These are phyloP conservation scores for Porites divaricata DNA, from an alignment of 92 coral and sea anemone genomes.

Conservation along the genomic window DNA sequence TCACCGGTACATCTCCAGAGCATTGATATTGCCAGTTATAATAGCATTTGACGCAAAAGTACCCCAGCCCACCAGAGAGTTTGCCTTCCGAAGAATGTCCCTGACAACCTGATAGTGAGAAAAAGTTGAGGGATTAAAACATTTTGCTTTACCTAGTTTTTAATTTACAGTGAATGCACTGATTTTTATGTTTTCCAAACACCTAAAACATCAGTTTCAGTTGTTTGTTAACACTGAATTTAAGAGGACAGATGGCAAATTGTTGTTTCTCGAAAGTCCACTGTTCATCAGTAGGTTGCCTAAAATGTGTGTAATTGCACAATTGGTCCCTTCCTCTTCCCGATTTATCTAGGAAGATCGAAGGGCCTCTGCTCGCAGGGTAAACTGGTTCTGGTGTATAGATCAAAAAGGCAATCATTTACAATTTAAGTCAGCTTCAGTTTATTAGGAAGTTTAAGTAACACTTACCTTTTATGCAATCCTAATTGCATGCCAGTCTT, in stretches of 20 bases:
- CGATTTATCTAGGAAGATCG: no score
- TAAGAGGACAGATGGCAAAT: no score
- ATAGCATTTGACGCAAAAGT: conserved; percentile 67
- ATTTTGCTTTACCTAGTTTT: background rate
- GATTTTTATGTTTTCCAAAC: background rate
- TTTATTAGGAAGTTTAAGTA: background rate
- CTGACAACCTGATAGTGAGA: conserved; percentile 24
- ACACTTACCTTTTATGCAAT: conserved; percentile 61
- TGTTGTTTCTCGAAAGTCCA: no score
- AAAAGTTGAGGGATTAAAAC: background rate
- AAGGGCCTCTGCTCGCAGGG: no score
- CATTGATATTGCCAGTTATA: conserved; percentile 53
- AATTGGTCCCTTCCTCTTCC: no score
- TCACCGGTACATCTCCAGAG: conserved; percentile 14
- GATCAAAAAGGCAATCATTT: background rate
- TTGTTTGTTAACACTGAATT: no score
- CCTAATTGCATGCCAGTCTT: conserved; percentile 79
- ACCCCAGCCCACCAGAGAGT: conserved; percentile 61
- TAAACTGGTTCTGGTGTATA: no score
- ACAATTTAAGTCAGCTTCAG: background rate
- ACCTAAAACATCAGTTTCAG: background rate
- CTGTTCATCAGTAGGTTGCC: no score
- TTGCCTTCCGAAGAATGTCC: conserved; percentile 31
- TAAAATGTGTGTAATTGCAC: no score
- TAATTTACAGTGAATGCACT: background rate